phyloP scores from a whole-genome alignment of 1,140 invertebrate genomes.

The Lucilia cuprina region DNA sequence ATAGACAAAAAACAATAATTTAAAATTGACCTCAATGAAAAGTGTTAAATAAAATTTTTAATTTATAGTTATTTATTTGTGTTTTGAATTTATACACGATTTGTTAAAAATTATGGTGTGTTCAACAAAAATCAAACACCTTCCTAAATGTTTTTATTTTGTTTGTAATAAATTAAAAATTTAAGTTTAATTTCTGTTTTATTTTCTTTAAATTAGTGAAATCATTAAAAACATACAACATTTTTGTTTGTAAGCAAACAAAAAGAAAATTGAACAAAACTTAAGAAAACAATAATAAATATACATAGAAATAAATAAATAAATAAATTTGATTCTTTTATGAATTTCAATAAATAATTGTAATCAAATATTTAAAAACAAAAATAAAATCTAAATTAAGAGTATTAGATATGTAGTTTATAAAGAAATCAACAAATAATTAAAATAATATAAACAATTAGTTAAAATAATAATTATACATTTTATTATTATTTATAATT shows the following conservation, averaged over 20 bases:
- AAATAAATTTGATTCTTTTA: too few species aligned
- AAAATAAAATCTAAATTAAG: not conserved
- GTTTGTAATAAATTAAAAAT: not conserved
- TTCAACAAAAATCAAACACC: not conserved
- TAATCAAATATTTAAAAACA: not conserved
- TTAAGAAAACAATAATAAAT: too few species aligned
- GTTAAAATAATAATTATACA: not conserved
- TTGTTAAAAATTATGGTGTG: not conserved
- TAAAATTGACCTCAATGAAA: conserved; percentile 1
- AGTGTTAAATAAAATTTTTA: not conserved
- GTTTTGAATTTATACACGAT: not conserved
- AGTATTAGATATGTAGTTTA: not conserved
- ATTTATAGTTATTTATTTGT: not conserved
- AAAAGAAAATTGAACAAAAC: too few species aligned
- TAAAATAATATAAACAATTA: not conserved
- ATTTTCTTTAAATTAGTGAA: too few species aligned
- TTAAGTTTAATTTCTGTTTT: too few species aligned
- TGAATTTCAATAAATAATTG: not conserved
- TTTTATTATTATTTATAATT: conserved; percentile 12
- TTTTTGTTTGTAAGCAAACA: too few species aligned
- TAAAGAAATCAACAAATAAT: not conserved
- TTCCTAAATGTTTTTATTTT: not conserved
- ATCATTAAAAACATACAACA: too few species aligned
- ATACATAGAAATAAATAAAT: too few species aligned
- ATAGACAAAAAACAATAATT: not conserved